phyloP scores from a whole-genome alignment of 2,113 vertebrate genomes.

The Manacus vitellinus region DNA sequence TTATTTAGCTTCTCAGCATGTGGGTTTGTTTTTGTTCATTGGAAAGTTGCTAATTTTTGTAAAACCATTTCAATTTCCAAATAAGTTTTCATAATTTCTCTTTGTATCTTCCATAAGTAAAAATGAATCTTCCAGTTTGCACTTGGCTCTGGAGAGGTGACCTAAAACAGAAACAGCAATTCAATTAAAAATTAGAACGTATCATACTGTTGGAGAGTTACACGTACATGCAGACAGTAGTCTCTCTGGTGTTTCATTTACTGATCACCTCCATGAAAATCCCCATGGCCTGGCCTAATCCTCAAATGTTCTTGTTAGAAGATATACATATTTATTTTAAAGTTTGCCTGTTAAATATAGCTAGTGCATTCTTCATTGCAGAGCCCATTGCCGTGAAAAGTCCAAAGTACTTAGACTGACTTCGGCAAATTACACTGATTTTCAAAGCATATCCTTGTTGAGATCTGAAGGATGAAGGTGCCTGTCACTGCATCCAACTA shows the following conservation, averaged over 20 bases:
- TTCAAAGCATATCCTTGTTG: neutral
- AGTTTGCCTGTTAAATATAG: neutral
- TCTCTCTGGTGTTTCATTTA: neutral
- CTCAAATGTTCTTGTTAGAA: neutral
- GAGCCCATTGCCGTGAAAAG: neutral
- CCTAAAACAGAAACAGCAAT: neutral
- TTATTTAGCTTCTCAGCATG: neutral
- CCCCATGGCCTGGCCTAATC: neutral
- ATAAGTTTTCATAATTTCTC: neutral
- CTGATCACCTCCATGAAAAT: neutral
- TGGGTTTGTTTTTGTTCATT: neutral
- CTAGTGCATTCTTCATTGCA: neutral
- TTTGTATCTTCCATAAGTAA: neutral
- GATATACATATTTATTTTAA: neutral
- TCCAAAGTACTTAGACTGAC: neutral
- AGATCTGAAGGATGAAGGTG: neutral
- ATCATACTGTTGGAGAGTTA: neutral
- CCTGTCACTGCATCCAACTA: neutral
- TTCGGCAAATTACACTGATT: neutral
- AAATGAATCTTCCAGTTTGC: neutral
- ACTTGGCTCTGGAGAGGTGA: neutral
- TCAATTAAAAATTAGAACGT: neutral
- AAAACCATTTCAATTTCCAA: neutral
- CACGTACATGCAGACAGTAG: neutral
- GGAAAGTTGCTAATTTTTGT: neutral